A percentile compares a stretch with the other conserved stretches of the same genome.
Evolutionary conservation across 2,797 vertebrate species (phyloP).

Genomic region (Hybognathus amarus): DNA sequence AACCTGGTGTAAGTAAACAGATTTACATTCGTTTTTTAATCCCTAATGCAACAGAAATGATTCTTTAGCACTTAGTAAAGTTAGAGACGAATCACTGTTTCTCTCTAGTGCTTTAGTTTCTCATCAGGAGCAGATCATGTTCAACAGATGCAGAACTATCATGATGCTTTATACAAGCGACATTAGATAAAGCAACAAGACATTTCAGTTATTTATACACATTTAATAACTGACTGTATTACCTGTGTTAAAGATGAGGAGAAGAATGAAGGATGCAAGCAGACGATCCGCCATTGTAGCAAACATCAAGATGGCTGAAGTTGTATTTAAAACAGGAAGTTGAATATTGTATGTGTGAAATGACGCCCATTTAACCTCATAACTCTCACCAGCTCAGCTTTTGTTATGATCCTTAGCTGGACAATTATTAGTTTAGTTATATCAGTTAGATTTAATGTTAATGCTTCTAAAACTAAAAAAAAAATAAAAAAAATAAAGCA

Average conservation of each 20-base stretch:
- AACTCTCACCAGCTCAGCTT: too few species aligned
- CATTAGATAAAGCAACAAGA: not conserved
- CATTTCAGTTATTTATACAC: not conserved
- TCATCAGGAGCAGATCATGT: not conserved
- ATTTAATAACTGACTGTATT: not conserved
- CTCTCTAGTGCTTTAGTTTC: not conserved
- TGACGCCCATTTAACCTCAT: too few species aligned
- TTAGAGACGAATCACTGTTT: not conserved
- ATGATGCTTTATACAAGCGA: not conserved
- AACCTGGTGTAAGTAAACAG: not conserved
- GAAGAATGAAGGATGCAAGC: not conserved
- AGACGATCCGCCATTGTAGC: not conserved
- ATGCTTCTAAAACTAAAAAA: too few species aligned
- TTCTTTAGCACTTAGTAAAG: not conserved
- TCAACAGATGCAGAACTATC: not conserved
- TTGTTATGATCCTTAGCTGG: too few species aligned
- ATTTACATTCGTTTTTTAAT: not conserved
- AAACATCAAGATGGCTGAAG: not conserved
- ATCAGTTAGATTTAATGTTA: too few species aligned
- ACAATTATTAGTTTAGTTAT: too few species aligned
- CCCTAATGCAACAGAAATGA: not conserved
- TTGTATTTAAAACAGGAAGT: not conserved
- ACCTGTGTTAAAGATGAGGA: not conserved
- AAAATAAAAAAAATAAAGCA: fast-evolving
- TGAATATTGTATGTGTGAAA: too few species aligned